Conservation (phyloP, 2,888 invertebrate genomes). For the Leptopilina myrica region DNA sequence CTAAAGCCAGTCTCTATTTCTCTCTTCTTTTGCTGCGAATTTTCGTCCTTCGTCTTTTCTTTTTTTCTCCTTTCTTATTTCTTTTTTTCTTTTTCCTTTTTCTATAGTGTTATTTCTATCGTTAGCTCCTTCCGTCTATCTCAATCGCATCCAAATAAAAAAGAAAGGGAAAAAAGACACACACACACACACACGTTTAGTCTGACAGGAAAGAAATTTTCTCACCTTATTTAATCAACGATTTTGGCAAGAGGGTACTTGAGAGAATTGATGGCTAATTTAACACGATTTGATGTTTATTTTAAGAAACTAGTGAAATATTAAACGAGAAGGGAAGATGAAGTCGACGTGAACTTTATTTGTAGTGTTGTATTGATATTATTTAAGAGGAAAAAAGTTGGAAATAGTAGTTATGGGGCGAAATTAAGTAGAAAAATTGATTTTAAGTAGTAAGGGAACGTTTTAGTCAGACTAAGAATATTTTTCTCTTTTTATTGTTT, state of each 20-base stretch:
- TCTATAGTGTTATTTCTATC: conserved; percentile 22
- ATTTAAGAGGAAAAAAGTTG: no score
- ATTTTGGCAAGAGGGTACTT: conserved; percentile 18
- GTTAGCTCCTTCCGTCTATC: conserved; percentile 11
- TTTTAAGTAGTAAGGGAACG: no score
- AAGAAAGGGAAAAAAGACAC: no score
- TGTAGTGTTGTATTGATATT: no score
- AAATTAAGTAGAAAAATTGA: no score
- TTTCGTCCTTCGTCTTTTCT: conserved; percentile 5
- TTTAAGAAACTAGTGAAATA: no score
- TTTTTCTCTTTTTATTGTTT: no score
- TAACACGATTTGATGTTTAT: background rate
- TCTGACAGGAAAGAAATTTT: conserved; percentile 36
- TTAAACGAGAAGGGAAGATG: no score
- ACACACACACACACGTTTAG: conserved; percentile 9
- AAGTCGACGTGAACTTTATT: no score
- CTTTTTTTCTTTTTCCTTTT: background rate
- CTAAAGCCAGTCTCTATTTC: conserved; percentile 34
- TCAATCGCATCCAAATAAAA: background rate
- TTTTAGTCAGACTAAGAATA: no score
- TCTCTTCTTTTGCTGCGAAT: conserved; percentile 37
- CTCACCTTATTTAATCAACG: conserved; percentile 44
- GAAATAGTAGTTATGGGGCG: no score
- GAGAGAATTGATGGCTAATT: conserved; percentile 25
- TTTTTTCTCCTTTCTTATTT: conserved; percentile 36